A percentile compares a stretch with the other conserved stretches of the same genome.
These are phyloP conservation scores for Circaetus cinerascens DNA, from an alignment of 2,113 vertebrate genomes.

Conservation along the genomic window DNA sequence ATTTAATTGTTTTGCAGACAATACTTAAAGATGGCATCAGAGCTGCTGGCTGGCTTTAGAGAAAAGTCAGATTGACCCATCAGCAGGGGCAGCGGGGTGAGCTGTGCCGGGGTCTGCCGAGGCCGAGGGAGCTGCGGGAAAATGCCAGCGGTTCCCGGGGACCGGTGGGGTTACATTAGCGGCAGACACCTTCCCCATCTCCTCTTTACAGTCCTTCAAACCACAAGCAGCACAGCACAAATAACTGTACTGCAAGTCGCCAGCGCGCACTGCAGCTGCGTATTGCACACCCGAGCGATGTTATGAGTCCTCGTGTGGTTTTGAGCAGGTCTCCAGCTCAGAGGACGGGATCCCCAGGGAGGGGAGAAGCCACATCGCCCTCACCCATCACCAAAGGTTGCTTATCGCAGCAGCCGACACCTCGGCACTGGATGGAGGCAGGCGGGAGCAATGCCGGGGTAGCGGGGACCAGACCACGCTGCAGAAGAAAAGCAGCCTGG, in stretches of 20 bases:
- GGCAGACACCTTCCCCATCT: background rate
- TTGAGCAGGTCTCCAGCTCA: background rate
- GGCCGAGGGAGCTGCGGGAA: background rate
- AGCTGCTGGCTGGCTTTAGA: background rate
- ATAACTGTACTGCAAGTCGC: background rate
- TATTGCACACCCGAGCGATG: accelerated
- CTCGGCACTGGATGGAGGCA: background rate
- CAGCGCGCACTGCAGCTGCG: background rate
- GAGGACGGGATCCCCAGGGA: background rate
- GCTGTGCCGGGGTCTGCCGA: background rate
- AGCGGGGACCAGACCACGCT: accelerated
- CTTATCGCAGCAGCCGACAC: background rate
- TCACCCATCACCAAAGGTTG: too few relatives aligned
- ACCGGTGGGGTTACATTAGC: background rate
- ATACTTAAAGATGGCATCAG: background rate
- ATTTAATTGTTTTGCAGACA: background rate
- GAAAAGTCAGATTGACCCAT: background rate
- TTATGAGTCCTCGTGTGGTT: accelerated
- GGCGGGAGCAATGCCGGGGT: accelerated
- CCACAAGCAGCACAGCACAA: background rate
- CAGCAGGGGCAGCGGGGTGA: background rate
- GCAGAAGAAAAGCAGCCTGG: background rate
- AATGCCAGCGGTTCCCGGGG: background rate
- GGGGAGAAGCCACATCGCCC: background rate
- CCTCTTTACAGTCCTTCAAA: background rate